These are phyloP conservation scores for Nanorana parkeri DNA, from an alignment of 2,113 vertebrate species.

Conservation along the genomic window DNA sequence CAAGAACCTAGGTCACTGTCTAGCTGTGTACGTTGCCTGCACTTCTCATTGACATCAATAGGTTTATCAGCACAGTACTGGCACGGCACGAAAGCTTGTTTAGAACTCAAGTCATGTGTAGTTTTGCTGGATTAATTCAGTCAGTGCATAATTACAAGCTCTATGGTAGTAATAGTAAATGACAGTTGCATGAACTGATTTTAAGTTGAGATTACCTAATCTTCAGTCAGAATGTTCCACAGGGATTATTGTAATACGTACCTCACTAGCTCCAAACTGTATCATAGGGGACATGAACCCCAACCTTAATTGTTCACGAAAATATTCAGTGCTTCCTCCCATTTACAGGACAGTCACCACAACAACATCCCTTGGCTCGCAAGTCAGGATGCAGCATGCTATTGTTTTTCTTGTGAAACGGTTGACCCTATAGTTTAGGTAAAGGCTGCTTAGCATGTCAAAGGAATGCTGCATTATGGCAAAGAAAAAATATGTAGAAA, in stretches of 20 bases:
- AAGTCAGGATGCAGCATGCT: slow-evolving; percentile 51
- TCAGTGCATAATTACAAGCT: no score
- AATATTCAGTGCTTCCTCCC: slow-evolving; percentile 52
- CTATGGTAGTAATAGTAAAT: no score
- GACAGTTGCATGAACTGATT: background rate
- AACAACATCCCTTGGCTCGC: slow-evolving; percentile 55
- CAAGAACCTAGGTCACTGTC: no score
- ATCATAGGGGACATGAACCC: slow-evolving; percentile 50
- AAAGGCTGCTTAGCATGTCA: slow-evolving; percentile 21
- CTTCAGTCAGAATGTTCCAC: slow-evolving; percentile 1
- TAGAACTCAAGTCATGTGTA: no score
- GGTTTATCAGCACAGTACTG: no score
- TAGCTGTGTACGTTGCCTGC: no score
- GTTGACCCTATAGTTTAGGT: slow-evolving; percentile 46
- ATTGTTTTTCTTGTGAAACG: slow-evolving; percentile 52
- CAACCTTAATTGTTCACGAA: slow-evolving; percentile 56
- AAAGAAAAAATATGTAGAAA: background rate
- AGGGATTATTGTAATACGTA: slow-evolving; percentile 22
- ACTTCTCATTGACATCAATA: no score
- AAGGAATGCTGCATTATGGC: background rate
- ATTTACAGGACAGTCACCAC: slow-evolving; percentile 52
- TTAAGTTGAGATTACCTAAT: slow-evolving; percentile 4
- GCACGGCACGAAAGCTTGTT: no score
- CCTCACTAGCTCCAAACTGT: slow-evolving; percentile 7
- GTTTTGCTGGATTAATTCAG: no score